Evolutionary conservation across 2,888 invertebrate species (phyloP).

Genomic region (Sinelater perroti): DNA sequence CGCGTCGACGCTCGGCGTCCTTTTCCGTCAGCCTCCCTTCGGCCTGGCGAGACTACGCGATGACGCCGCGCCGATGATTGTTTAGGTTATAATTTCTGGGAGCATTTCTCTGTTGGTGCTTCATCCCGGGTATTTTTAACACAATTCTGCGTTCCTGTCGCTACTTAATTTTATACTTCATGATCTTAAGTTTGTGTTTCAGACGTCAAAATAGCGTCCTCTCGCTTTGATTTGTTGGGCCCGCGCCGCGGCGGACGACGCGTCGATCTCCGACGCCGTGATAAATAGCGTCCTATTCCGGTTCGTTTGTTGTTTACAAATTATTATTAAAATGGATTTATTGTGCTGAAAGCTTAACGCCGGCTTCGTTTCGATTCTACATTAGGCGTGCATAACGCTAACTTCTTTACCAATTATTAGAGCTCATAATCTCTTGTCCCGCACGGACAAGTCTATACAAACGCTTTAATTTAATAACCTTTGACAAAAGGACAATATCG

Average conservation of each 20-base stretch:
- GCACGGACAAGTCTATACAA: too few species aligned
- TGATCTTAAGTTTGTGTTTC: constrained; percentile 46
- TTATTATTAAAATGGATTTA: constrained; percentile 57
- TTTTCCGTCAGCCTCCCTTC: constrained; percentile 31
- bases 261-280: constrained; percentile 62
- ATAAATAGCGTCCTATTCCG: constrained; percentile 55
- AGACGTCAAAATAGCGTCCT: constrained; percentile 57
- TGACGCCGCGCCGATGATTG: constrained; percentile 46
- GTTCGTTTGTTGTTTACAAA: constrained; percentile 57
- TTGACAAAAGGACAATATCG: too few species aligned
- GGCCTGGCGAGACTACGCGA: constrained; percentile 20
- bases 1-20: constrained; percentile 29
- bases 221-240: constrained; percentile 64
- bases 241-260: constrained; percentile 67
- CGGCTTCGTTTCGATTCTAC: constrained; percentile 29
- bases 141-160: constrained; percentile 51
- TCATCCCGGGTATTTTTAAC: constrained; percentile 51
- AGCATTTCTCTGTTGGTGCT: constrained; percentile 53
- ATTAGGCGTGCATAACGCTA: too few species aligned
- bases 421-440: too few species aligned
- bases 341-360: constrained; percentile 43
- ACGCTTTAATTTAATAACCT: too few species aligned
- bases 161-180: constrained; percentile 54
- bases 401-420: too few species aligned
- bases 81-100: constrained; percentile 50